Evolutionary conservation across 2,113 vertebrate species (phyloP), one percentile per base, ranked within the genome.

Genomic region (Anhinga rufa): DNA sequence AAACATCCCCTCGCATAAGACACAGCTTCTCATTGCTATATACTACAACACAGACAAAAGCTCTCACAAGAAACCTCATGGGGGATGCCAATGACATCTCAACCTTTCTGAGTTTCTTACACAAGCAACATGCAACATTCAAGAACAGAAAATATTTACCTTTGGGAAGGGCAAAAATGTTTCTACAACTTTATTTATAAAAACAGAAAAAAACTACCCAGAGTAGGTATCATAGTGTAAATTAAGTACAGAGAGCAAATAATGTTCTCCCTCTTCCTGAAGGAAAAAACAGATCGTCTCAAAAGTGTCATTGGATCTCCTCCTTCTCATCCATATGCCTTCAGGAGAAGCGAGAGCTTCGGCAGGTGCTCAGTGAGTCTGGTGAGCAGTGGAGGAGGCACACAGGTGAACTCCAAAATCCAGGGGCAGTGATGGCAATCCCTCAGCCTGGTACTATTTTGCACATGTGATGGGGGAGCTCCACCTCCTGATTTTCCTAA

Each of bases 141-240:
- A 81, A 75, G 82, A 88, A 93, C n/a, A 94, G 51, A 83, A 93
- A 77, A 95, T 81, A 88, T 66, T 90, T 93, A 69, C 55, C 54
- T 88, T 66, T 68, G 24, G 44, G 61, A 86, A 86, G 62, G 46
- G 44, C 25, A 88, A 95, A 80, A 87, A 88, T 38, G 3, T 38
- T 19, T 61, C 40, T 77, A 71, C 21, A 32, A 19, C 57, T 92
- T 72, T 72, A 79, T 61, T 71, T 52, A 61, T 51, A 58, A 94
- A 92, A 81, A 1, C 7, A 79, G 25, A 7, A 60, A 48, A 76
- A 75, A n/a, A 4, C 6, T 7, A 34, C 26, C 38, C 0, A 0
- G 21, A 24, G 12, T n/a, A 22, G 38, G 29, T 49, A 75, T 16
- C 14, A 70, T 2, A 86, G 10, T 28, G 9, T 36, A 90, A 80